Evolutionary conservation across 2,888 invertebrate species (phyloP).

Genomic region (Pachydiplax longipennis): DNA sequence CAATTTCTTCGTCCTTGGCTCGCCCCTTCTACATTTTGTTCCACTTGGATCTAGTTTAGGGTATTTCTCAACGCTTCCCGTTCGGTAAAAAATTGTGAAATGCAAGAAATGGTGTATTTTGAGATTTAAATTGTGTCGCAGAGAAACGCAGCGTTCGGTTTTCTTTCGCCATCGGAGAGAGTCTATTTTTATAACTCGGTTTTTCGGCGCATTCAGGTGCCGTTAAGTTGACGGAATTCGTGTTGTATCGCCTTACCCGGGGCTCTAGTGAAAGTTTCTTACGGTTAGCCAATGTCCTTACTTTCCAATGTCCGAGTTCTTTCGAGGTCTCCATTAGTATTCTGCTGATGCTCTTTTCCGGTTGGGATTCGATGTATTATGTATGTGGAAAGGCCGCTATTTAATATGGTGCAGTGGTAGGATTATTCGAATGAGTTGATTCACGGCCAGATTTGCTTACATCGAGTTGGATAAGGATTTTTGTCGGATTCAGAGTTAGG

Average conservation of each 20-base stretch:
- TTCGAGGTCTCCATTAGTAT: background rate
- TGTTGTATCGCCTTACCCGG: background rate
- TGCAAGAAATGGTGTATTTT: background rate
- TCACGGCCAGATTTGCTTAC: background rate
- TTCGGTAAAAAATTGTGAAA: background rate
- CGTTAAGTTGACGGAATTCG: background rate
- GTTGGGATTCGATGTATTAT: background rate
- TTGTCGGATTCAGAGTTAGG: too few species aligned
- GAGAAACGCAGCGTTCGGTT: background rate
- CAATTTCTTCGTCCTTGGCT: background rate
- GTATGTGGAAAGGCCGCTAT: background rate
- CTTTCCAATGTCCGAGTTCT: background rate
- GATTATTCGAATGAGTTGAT: background rate
- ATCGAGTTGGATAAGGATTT: too few species aligned
- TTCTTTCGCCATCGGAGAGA: background rate
- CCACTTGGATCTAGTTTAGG: too few species aligned
- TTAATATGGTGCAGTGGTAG: background rate
- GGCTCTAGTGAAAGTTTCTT: background rate
- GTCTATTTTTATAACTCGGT: background rate
- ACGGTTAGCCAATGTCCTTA: background rate
- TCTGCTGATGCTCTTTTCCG: background rate
- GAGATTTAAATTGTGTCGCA: background rate
- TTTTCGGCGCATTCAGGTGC: background rate
- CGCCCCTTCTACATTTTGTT: background rate
- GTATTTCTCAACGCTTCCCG: background rate